Percentiles rank a stretch among this genome's conserved stretches.
Evolutionary conservation across 1,140 invertebrate species (phyloP).

Genomic region (Heliconius eleuchia): DNA sequence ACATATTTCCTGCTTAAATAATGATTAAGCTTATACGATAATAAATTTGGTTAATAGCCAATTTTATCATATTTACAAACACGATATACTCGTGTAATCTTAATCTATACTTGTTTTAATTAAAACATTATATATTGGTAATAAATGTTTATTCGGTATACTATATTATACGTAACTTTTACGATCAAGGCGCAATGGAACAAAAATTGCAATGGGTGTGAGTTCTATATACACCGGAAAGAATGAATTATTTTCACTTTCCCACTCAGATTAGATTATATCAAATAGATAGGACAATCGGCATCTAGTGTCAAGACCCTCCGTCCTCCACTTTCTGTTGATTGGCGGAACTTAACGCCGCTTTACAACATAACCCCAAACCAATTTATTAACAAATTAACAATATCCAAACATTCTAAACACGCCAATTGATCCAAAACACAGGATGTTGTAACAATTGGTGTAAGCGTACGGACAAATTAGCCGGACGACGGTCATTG

Average conservation of each 20-base stretch:
- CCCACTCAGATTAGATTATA: neutral
- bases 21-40: neutral
- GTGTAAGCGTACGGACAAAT: conserved; percentile 60
- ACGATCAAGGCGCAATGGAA: too few relatives aligned
- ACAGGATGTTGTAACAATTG: conserved; percentile 76
- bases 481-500: conserved; percentile 73
- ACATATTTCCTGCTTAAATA: neutral
- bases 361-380: neutral
- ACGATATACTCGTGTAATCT: neutral
- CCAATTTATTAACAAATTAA: neutral
- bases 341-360: neutral
- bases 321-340: neutral
- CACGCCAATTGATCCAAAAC: conserved; percentile 40
- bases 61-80: conserved; percentile 1
- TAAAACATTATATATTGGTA: neutral
- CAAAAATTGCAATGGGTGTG: too few relatives aligned
- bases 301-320: too few relatives aligned
- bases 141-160: neutral
- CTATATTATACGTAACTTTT: too few relatives aligned
- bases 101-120: neutral
- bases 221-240: too few relatives aligned
- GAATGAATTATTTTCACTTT: too few relatives aligned
- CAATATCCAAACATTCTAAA: neutral
- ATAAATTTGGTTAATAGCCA: neutral
- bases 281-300: too few relatives aligned